Conservation (phyloP, 1,140 invertebrate genomes). For the Telenomus remus region DNA sequence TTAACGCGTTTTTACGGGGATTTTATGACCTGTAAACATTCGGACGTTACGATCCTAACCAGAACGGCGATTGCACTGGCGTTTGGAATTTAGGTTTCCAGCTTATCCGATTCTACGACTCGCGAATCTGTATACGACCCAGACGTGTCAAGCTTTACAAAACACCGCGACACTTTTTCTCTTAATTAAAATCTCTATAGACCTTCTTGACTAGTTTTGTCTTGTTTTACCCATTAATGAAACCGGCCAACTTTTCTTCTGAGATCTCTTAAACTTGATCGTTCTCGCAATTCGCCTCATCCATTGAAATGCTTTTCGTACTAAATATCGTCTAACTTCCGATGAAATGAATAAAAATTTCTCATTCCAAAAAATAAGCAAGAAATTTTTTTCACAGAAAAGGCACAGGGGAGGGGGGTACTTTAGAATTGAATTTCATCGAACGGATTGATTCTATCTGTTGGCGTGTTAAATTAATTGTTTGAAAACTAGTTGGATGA, state of each 20-base stretch:
- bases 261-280: constrained; percentile 16
- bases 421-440: no score
- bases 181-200: constrained; percentile 12
- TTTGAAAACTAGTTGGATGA: no score
- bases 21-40: constrained; percentile 64
- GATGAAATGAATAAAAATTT: constrained; percentile 30
- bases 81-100: constrained; percentile 60
- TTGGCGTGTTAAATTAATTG: no score
- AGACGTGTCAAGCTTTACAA: constrained; percentile 21
- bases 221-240: background rate
- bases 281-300: constrained; percentile 10
- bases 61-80: constrained; percentile 57
- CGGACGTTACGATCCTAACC: constrained; percentile 51
- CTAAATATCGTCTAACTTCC: constrained; percentile 19
- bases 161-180: constrained; percentile 4
- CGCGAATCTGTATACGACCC: constrained; percentile 27
- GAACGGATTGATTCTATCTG: no score
- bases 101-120: constrained; percentile 41
- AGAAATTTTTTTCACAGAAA: no score
- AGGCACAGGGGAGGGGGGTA: no score
- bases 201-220: background rate
- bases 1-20: constrained; percentile 49
- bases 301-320: constrained; percentile 32
- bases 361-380: background rate
- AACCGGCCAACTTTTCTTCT: background rate